These are phyloP conservation scores for Oriolus oriolus DNA, from an alignment of 2,113 vertebrate species.

Conservation along the genomic window DNA sequence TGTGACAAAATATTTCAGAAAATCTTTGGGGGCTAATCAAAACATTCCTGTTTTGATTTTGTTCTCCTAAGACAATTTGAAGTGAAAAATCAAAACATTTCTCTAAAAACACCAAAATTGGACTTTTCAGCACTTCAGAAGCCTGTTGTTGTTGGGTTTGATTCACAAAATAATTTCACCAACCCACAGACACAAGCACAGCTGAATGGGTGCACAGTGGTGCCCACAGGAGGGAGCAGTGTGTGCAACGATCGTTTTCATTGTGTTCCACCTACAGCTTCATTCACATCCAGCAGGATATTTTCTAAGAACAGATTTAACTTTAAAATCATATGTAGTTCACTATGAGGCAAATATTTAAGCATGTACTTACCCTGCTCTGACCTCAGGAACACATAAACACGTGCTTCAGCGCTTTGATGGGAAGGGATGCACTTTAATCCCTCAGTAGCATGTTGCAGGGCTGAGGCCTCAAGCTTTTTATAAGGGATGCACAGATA, in stretches of 20 bases:
- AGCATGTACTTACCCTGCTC: background rate
- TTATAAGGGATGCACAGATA: background rate
- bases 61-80: background rate
- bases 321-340: background rate
- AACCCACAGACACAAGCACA: background rate
- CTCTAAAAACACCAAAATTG: background rate
- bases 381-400: background rate
- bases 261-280: background rate
- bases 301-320: background rate
- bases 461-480: background rate
- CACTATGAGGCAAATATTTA: background rate
- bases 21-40: background rate
- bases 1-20: background rate
- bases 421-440: background rate
- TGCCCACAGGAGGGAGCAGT: conserved; percentile 20
- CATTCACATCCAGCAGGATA: background rate
- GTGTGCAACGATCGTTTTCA: background rate
- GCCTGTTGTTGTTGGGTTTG: background rate
- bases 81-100: background rate
- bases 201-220: accelerated
- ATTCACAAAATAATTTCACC: background rate
- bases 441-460: background rate
- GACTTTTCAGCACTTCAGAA: background rate
- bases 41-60: background rate
- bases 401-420: background rate